Evolutionary conservation across 1,140 invertebrate genomes (phyloP), one percentile per base, ranked within the genome.

Genomic region (Lasaia peninsularis): DNA sequence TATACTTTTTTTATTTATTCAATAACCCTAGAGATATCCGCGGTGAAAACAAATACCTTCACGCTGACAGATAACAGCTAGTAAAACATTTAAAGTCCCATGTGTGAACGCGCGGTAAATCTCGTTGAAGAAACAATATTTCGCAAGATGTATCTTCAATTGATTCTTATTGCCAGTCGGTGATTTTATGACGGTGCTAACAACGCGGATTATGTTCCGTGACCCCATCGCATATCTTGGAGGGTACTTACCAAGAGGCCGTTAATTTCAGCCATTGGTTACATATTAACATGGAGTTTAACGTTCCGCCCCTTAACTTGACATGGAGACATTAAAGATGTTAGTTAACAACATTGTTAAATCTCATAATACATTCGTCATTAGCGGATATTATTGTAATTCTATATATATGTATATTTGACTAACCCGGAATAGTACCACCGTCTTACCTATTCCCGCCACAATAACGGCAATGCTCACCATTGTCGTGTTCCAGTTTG

Each of bases 111-210:
- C 50, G 10, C 28, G n/a, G 31, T 6, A 49, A 49, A n/a, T 9
- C 3, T 40, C 2, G 8, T 18, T 14, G 12, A 40, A 40, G 35
- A 16, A 40, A 40, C 37, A 40, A 40, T 28, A 55, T 40, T 21
- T 55, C n/a, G 37, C 35, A 62, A 28, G 56, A 50, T 63, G 62
- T 59, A 67, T 65, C 58, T 63, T 65, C 59, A 65, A 78, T 76
- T 79, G 76, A 76, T 73, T 73, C 61, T 73, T 64, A 65, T 56
- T 48, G 58, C 60, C 62, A 16, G 37, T 40, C 8, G 37, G 63
- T 62, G 50, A 60, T 67, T 78, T 80, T 78, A 78, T 68, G 78
- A 71, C 62, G 62, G 66, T 73, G 37, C 12, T 40, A 40, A 40
- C 12, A 40, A 9, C 34, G 65, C 58, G 66, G 57, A 75, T 73